phyloP scores from a whole-genome alignment of 2,113 vertebrate genomes.

The Chlamydotis undulata region DNA sequence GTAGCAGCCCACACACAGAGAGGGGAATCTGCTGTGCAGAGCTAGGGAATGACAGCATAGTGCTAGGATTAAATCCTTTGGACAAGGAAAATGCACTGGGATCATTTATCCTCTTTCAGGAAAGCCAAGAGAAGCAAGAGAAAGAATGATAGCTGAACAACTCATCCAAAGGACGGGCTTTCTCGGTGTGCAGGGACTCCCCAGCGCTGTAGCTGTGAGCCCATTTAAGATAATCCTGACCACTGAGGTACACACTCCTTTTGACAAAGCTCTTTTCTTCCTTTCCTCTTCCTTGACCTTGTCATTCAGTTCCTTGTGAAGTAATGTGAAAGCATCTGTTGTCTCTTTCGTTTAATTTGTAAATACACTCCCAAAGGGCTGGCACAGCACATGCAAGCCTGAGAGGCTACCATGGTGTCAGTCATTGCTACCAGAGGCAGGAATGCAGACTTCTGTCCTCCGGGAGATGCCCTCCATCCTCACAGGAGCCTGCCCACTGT shows the following conservation, averaged over 20 bases:
- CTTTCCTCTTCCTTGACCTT: not conserved
- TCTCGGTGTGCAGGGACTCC: not conserved
- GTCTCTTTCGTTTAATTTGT: conserved; percentile 24
- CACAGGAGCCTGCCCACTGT: not conserved
- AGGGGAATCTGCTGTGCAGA: not conserved
- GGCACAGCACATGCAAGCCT: not conserved
- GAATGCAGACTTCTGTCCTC: not conserved
- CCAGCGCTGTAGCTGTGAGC: not conserved
- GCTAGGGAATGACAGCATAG: not conserved
- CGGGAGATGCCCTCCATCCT: not conserved
- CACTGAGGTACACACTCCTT: not conserved
- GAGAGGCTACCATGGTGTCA: not conserved
- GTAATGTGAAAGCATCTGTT: conserved; percentile 18
- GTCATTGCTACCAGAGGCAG: not conserved
- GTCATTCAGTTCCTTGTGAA: not conserved
- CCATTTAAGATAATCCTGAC: not conserved
- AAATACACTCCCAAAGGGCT: not conserved
- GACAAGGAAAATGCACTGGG: not conserved
- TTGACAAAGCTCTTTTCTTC: not conserved
- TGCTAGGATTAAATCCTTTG: not conserved
- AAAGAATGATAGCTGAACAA: not conserved
- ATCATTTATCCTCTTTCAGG: not conserved
- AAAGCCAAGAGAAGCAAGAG: not conserved
- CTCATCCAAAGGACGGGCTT: not conserved
- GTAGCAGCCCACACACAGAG: not conserved